A percentile compares a stretch with the other conserved stretches of the same genome.
phyloP scores from a whole-genome alignment of 1,140 invertebrate genomes.

The Zaprionus nigranus region DNA sequence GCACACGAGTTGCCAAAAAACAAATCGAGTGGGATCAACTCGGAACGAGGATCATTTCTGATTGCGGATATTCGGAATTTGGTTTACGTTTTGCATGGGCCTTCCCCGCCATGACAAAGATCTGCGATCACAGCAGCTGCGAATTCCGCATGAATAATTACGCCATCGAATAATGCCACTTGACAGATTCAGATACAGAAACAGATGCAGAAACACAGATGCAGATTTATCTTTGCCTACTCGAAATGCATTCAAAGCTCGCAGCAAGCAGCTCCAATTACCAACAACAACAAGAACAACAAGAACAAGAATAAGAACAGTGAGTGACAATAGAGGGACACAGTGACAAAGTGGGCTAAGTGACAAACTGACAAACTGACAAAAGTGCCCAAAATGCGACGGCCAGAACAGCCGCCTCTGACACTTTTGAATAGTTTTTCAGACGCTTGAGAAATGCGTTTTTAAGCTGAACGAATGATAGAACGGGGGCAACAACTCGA shows the following conservation, averaged over 20 bases:
- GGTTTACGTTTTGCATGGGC: constrained; percentile 35
- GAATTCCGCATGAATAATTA: constrained; percentile 52
- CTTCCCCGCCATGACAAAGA: constrained; percentile 1
- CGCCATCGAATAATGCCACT: constrained; percentile 47
- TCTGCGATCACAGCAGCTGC: constrained; percentile 38
- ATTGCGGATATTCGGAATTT: background rate
- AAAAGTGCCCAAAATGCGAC: constrained; percentile 36
- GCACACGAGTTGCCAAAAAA: constrained; percentile 53
- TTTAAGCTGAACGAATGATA: constrained; percentile 16
- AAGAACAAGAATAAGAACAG: background rate
- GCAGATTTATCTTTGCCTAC: background rate
- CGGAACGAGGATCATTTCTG: background rate
- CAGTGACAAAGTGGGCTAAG: constrained; percentile 2
- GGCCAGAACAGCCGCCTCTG: constrained; percentile 46
- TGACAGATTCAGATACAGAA: constrained; percentile 24
- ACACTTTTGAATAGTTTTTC: constrained; percentile 49
- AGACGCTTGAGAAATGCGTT: constrained; percentile 33
- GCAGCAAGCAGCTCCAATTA: constrained; percentile 43
- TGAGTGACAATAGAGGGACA: background rate
- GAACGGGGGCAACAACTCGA: background rate
- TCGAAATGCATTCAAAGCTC: constrained; percentile 33
- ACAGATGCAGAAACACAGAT: background rate
- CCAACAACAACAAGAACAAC: background rate
- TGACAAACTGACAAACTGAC: constrained; percentile 21
- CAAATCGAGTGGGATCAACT: constrained; percentile 8